These are phyloP conservation scores for Aegithalos caudatus DNA, from an alignment of 2,113 vertebrate genomes.

Conservation along the genomic window DNA sequence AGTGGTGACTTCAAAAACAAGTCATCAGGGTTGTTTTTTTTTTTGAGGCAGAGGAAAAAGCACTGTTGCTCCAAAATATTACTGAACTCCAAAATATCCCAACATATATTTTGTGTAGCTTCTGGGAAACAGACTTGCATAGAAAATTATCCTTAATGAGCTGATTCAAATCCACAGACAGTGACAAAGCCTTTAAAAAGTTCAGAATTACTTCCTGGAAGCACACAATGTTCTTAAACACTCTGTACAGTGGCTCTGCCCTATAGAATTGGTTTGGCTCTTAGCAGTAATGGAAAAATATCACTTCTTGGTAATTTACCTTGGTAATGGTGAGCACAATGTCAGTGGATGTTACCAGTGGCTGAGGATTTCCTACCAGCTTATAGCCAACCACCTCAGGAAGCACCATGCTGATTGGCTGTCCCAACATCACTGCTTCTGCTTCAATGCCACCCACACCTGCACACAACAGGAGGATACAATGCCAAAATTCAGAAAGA, in stretches of 20 bases:
- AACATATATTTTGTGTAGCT: background rate
- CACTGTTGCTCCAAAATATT: background rate
- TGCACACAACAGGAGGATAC: slow-evolving; percentile 25
- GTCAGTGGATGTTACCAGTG: slow-evolving; percentile 93
- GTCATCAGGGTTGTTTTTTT: background rate
- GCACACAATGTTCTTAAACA: background rate
- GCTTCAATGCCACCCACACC: slow-evolving; percentile 98
- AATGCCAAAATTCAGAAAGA: background rate
- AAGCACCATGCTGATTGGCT: slow-evolving; percentile 97
- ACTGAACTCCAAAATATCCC: background rate
- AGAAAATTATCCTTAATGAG: background rate
- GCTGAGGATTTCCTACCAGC: slow-evolving; percentile 80
- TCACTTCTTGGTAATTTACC: slow-evolving; percentile 66
- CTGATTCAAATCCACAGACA: background rate
- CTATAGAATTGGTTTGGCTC: background rate
- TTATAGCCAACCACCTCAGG: slow-evolving; percentile 94
- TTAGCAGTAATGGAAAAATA: background rate
- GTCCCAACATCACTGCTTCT: slow-evolving; percentile 98
- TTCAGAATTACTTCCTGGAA: background rate
- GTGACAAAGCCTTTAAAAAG: background rate
- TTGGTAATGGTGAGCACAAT: slow-evolving; percentile 97
- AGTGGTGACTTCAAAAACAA: background rate
- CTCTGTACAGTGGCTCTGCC: background rate
- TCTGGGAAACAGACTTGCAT: background rate
- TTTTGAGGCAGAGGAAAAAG: background rate